Conservation (phyloP, 2,113 vertebrate genomes). For the Trematocara variabile region DNA sequence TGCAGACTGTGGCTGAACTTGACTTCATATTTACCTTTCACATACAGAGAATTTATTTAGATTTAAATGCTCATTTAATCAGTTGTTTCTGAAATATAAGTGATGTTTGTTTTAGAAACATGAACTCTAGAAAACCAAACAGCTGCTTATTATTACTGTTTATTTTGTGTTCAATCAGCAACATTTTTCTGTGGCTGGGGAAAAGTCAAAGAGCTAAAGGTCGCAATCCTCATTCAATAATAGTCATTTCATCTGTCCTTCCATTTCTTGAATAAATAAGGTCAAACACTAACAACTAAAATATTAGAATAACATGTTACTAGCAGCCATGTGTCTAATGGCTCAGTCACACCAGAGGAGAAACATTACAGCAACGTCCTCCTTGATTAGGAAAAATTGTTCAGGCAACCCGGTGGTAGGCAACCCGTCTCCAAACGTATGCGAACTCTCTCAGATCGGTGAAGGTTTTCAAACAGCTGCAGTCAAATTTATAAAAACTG, state of each 20-base stretch:
- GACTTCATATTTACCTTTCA: background rate
- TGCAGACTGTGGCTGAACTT: background rate
- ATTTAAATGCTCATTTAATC: background rate
- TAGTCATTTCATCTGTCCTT: background rate
- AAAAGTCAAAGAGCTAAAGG: background rate
- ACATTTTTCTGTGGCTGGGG: background rate
- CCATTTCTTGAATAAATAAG: background rate
- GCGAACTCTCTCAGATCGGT: background rate
- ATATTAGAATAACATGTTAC: background rate
- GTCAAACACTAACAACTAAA: background rate
- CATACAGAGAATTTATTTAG: background rate
- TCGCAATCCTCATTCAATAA: background rate
- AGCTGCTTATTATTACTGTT: background rate
- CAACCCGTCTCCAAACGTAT: background rate
- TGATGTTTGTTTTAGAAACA: background rate
- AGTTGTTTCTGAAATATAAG: background rate
- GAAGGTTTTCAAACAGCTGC: background rate
- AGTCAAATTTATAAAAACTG: background rate
- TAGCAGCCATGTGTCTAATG: background rate
- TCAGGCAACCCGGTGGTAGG: background rate
- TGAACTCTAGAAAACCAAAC: background rate
- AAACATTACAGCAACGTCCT: background rate
- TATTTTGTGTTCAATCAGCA: background rate
- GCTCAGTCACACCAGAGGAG: background rate
- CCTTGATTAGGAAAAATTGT: background rate